A percentile compares a stretch with the other conserved stretches of the same genome.
Evolutionary conservation across 1,140 invertebrate genomes (phyloP).

Genomic region (Philaenus spumarius): DNA sequence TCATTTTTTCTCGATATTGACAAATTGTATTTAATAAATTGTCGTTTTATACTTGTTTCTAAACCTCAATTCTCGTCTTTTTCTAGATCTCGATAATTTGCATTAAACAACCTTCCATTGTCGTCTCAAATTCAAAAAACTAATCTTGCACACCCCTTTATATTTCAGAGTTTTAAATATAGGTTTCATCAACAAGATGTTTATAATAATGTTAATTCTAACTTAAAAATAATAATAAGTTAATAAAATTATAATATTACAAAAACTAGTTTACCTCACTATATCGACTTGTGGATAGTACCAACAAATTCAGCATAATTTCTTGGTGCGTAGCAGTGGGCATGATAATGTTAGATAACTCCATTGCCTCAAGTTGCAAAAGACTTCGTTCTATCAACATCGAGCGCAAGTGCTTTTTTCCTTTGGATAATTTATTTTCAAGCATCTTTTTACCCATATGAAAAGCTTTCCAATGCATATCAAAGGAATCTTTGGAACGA

Average conservation of each 20-base stretch:
- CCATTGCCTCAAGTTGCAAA: constrained; percentile 60
- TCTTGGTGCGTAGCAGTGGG: constrained; percentile 51
- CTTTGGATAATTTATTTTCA: constrained; percentile 52
- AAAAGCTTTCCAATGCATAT: constrained; percentile 50
- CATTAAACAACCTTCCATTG: too few species aligned
- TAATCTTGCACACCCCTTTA: too few species aligned
- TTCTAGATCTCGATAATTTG: too few species aligned
- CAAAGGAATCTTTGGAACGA: constrained; percentile 44
- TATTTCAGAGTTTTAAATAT: too few species aligned
- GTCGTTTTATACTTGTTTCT: too few species aligned
- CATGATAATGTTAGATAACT: constrained; percentile 37
- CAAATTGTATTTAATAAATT: too few species aligned
- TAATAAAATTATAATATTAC: neutral
- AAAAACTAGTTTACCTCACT: constrained; percentile 45
- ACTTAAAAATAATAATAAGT: too few species aligned
- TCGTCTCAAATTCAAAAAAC: too few species aligned
- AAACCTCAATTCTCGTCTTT: too few species aligned
- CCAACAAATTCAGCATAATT: constrained; percentile 56
- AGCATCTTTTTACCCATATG: constrained; percentile 50
- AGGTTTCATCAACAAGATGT: too few species aligned
- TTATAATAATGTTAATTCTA: too few species aligned
- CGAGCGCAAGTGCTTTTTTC: constrained; percentile 54
- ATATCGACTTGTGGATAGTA: constrained; percentile 59
- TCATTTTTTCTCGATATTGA: too few species aligned
- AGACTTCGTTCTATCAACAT: constrained; percentile 55